A percentile compares a stretch with the other conserved stretches of the same genome.
These are phyloP conservation scores for Drosophila takahashii DNA, from an alignment of 1,140 invertebrate species.

Conservation along the genomic window DNA sequence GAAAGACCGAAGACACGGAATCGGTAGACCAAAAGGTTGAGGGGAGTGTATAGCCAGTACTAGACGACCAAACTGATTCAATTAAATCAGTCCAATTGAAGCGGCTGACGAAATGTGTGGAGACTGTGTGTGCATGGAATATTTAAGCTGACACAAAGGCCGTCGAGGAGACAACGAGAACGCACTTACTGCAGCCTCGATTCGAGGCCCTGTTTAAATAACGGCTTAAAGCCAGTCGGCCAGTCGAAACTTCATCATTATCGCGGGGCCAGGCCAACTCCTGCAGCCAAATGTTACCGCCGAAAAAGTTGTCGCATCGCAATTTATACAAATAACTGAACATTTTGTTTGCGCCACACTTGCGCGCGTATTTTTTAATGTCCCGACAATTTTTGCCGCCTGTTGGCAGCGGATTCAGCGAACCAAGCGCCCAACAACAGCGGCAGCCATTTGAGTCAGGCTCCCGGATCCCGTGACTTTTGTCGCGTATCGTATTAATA, in stretches of 20 bases:
- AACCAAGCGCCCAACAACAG: constrained; percentile 51
- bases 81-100: constrained; percentile 83
- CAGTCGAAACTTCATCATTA: constrained; percentile 65
- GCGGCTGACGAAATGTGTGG: constrained; percentile 71
- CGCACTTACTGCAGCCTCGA: constrained; percentile 25
- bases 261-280: constrained; percentile 24
- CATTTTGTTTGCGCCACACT: constrained; percentile 80
- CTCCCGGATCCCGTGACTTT: constrained; percentile 54
- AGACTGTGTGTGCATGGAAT: constrained; percentile 59
- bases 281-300: constrained; percentile 64
- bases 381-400: constrained; percentile 72
- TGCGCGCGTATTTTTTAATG: constrained; percentile 74
- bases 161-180: constrained; percentile 24
- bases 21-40: constrained; percentile 6
- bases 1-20: constrained; percentile 64
- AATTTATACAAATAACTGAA: constrained; percentile 80
- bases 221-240: constrained; percentile 55
- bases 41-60: background rate
- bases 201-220: constrained; percentile 59
- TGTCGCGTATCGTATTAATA: constrained; percentile 81
- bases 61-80: constrained; percentile 77
- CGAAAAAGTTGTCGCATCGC: constrained; percentile 62
- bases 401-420: constrained; percentile 64
- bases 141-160: constrained; percentile 64
- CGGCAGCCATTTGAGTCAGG: constrained; percentile 12